phyloP scores from a whole-genome alignment of 2,113 vertebrate genomes.

The Festucalex cinctus region DNA sequence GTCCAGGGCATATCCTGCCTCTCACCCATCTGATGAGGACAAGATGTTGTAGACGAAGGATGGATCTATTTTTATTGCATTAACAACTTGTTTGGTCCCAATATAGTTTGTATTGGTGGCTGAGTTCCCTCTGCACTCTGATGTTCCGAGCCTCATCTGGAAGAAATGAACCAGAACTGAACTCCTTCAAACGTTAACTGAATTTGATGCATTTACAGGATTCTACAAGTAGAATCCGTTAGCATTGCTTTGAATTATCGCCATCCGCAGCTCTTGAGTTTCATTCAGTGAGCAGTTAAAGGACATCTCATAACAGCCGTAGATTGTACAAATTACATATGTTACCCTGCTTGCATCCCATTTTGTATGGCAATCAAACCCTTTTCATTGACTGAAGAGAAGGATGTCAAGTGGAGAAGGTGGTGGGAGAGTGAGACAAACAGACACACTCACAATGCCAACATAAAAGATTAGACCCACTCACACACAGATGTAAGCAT shows the following conservation, averaged over 20 bases:
- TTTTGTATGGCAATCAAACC: constrained; percentile 2
- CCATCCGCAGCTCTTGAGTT: not conserved
- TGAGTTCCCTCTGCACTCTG: too few species aligned
- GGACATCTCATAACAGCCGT: not conserved
- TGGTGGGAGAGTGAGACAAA: constrained; percentile 27
- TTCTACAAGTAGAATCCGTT: not conserved
- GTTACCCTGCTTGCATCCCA: constrained; percentile 14
- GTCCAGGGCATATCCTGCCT: too few species aligned
- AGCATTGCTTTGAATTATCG: not conserved
- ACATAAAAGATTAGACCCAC: constrained; percentile 33
- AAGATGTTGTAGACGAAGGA: not conserved
- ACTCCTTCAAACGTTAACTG: not conserved
- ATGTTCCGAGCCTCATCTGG: too few species aligned
- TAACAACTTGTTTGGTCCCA: not conserved
- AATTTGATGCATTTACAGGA: not conserved
- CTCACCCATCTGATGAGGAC: too few species aligned
- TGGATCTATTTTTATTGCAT: not conserved
- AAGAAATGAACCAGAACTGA: not conserved
- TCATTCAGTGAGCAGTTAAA: not conserved
- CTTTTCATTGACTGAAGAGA: constrained; percentile 16
- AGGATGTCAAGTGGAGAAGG: constrained; percentile 16
- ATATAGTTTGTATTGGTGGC: not conserved
- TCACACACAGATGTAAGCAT: constrained; percentile 22
- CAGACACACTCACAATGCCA: constrained; percentile 33
- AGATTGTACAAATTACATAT: not conserved